Evolutionary conservation across 2,888 invertebrate species (phyloP).

Genomic region (Drosophila leonis): DNA sequence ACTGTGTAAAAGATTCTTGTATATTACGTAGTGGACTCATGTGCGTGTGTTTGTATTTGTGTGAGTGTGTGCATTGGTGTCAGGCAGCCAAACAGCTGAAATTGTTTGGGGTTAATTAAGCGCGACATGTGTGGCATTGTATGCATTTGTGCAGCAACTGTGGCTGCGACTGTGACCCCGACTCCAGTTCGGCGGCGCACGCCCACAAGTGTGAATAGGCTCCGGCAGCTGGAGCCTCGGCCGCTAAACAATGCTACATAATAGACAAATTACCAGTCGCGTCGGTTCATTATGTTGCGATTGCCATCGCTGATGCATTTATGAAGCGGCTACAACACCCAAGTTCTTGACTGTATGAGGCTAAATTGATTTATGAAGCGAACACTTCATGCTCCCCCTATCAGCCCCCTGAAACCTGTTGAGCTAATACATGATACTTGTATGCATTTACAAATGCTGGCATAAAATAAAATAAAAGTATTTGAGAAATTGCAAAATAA

Average conservation of each 20-base stretch:
- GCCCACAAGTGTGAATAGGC: slow-evolving; percentile 72
- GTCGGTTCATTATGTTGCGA: slow-evolving; percentile 68
- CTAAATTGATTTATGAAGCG: slow-evolving; percentile 47
- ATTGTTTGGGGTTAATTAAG: slow-evolving; percentile 83
- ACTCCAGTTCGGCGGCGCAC: slow-evolving; percentile 25
- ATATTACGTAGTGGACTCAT: slow-evolving; percentile 14
- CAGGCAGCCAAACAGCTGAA: slow-evolving; percentile 58
- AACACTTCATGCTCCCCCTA: background rate
- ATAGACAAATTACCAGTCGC: slow-evolving; percentile 70
- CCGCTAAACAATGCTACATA: slow-evolving; percentile 75
- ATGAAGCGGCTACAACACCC: slow-evolving; percentile 54
- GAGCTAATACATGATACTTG: slow-evolving; percentile 58
- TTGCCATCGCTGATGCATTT: slow-evolving; percentile 68
- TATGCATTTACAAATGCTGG: slow-evolving; percentile 56
- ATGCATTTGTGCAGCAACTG: slow-evolving; percentile 43
- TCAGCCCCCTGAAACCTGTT: slow-evolving; percentile 58
- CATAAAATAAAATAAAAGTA: slow-evolving; percentile 24
- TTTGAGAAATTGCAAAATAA: slow-evolving; percentile 52
- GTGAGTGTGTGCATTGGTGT: slow-evolving; percentile 29
- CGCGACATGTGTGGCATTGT: slow-evolving; percentile 75
- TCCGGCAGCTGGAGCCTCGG: slow-evolving; percentile 23
- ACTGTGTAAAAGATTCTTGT: slow-evolving; percentile 2
- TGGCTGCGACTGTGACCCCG: slow-evolving; percentile 25
- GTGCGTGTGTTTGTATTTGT: slow-evolving; percentile 1
- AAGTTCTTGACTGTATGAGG: slow-evolving; percentile 32